phyloP scores from a whole-genome alignment of 2,797 vertebrate genomes.

The Aselliscus stoliczkanus region DNA sequence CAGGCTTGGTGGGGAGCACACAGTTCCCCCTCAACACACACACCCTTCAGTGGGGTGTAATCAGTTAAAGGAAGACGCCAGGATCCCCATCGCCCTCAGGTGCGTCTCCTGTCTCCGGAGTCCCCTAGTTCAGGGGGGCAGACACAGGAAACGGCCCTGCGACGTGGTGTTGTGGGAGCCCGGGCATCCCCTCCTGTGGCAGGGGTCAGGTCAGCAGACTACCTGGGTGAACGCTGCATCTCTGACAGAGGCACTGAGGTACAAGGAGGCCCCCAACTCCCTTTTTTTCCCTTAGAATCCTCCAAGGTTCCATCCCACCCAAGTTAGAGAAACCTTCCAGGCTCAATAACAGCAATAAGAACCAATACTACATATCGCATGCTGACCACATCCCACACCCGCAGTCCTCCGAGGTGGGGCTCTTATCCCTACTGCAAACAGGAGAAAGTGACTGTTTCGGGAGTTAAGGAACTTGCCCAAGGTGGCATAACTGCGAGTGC shows the following conservation, averaged over 20 bases:
- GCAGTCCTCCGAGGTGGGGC: neutral
- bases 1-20: neutral
- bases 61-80: neutral
- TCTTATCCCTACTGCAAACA: neutral
- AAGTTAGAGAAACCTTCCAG: neutral
- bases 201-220: neutral
- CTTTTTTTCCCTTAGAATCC: neutral
- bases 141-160: neutral
- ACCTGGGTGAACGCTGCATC: neutral
- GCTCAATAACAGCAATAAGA: neutral
- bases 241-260: neutral
- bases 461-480: neutral
- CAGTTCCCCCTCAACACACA: fast-evolving
- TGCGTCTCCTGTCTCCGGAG: neutral
- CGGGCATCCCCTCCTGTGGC: neutral
- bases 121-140: neutral
- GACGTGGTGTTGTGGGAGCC: neutral
- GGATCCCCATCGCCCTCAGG: neutral
- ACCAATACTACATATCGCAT: fast-evolving
- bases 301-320: neutral
- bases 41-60: too few species aligned
- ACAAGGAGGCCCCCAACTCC: neutral
- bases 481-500: neutral
- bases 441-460: neutral
- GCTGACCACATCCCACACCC: neutral